phyloP scores from a whole-genome alignment of 2,113 vertebrate species.

The Anthoscopus minutus region DNA sequence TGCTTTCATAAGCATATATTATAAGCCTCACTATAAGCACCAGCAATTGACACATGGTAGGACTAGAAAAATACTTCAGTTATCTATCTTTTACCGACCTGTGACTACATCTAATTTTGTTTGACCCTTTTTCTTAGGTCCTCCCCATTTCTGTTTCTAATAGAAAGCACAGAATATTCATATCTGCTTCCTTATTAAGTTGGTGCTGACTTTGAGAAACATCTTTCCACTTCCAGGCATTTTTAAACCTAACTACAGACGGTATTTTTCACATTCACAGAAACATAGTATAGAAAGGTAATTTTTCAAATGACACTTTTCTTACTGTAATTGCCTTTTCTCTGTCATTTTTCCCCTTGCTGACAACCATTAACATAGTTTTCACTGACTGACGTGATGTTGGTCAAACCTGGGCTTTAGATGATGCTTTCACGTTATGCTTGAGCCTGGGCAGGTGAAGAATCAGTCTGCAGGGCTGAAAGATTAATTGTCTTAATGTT shows the following conservation, averaged over 20 bases:
- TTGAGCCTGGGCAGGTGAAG: not conserved
- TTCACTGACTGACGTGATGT: not conserved
- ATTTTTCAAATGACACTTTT: slow-evolving; percentile 33
- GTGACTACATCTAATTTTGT: not conserved
- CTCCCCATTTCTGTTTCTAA: not conserved
- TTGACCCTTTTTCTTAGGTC: not conserved
- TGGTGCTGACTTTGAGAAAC: not conserved
- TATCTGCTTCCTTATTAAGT: not conserved
- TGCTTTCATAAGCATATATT: not conserved
- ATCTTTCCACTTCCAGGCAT: not conserved
- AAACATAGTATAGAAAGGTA: not conserved
- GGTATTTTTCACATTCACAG: not conserved
- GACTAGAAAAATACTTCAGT: not conserved
- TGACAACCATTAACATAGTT: not conserved
- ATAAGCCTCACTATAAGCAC: not conserved
- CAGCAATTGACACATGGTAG: not conserved
- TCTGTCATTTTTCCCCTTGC: slow-evolving; percentile 15
- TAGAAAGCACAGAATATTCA: not conserved
- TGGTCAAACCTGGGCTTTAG: not conserved
- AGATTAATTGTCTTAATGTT: not conserved
- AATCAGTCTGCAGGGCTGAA: not conserved
- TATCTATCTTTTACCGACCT: not conserved
- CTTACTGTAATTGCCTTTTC: slow-evolving; percentile 19
- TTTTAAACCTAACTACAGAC: not conserved
- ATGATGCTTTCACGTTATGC: not conserved